Evolutionary conservation across 2,113 vertebrate genomes (phyloP), one percentile per base, ranked within the genome.

Genomic region (Mesocricetus auratus): DNA sequence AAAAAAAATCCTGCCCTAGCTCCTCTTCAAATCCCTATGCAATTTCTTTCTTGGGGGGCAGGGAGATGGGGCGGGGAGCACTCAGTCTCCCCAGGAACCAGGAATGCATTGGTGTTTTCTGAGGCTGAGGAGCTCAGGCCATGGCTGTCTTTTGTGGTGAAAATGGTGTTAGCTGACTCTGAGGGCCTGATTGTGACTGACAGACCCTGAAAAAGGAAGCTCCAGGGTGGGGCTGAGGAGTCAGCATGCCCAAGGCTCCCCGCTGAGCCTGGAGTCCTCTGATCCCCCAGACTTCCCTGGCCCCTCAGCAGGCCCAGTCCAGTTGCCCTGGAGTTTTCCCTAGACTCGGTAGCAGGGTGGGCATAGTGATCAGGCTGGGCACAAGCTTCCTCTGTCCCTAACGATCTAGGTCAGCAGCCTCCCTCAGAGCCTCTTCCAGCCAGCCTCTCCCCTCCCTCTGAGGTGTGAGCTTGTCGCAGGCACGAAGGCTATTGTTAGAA

Each of bases 381-480:
- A 5, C 3, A 62, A 74, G 53, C 45, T 0, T 0, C 78, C 86
- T 97, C 88, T 42, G 12, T 91, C 86, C 93, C 56, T 39, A 75
- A 89, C 0, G 36, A 97, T 97, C 92, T 97, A 96, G 98, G 97
- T 97, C 97, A 98, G 91, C 39, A n/a, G 95, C 58, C 78, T 97
- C 56, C 95, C 83, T 87, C 93, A 17, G 19, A 92, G 86, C 93
- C 93, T 96, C 93, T 86, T 71, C 77, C 90, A 96, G 95, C 93
- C 93, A 90, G 93, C 95, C 97, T 95, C 66, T 91, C 58, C 82
- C 95, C 89, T 95, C 94, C 88, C 92, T 96, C 78, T 29, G 91
- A 97, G 96, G 98, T 97, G 98, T 13, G 96, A 98, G 97, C 97
- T 97, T 97, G 95, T 96, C 92, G 93, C 19, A 97, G 96, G 82